Evolutionary conservation across 2,113 vertebrate genomes (phyloP).

Genomic region (Myiozetetes cayanensis): DNA sequence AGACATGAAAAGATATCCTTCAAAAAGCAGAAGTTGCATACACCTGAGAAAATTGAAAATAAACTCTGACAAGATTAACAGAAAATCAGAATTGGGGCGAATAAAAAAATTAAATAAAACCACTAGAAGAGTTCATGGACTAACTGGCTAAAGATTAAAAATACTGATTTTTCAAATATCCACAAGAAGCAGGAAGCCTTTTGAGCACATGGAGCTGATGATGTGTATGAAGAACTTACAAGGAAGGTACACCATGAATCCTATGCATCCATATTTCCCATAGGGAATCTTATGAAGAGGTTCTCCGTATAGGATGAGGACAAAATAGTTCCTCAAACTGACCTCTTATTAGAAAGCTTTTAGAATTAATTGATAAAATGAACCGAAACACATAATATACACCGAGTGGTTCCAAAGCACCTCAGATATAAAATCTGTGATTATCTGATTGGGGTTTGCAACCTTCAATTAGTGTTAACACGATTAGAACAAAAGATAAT

Average conservation of each 20-base stretch:
- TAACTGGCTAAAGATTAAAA: neutral
- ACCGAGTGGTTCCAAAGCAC: neutral
- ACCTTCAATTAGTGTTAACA: neutral
- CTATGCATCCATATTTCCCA: neutral
- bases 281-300: neutral
- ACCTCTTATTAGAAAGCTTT: neutral
- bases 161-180: neutral
- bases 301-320: neutral
- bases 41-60: neutral
- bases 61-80: neutral
- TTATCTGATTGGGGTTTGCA: neutral
- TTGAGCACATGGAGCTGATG: neutral
- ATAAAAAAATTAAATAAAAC: neutral
- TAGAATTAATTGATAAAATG: neutral
- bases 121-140: neutral
- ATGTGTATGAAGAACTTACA: neutral
- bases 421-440: neutral
- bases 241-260: neutral
- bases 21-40: neutral
- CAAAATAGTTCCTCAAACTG: neutral
- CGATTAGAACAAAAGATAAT: neutral
- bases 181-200: neutral
- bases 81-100: neutral
- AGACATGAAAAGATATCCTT: neutral
- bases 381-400: neutral